phyloP scores from a whole-genome alignment of 2,797 vertebrate species.

The Cottoperca gobio region DNA sequence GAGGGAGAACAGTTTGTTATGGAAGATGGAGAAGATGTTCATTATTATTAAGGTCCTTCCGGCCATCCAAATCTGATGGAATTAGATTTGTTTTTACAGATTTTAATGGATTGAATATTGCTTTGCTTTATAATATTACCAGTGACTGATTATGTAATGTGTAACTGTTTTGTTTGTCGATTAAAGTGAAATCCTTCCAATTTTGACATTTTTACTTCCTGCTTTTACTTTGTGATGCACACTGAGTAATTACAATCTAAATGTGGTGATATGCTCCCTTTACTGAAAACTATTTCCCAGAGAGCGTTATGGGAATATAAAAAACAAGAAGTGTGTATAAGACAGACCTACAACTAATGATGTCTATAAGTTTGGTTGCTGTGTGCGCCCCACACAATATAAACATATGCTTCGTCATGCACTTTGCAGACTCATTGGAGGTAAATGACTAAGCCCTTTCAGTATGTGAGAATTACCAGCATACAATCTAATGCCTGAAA shows the following conservation, averaged over 20 bases:
- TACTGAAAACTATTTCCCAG: conserved; percentile 11
- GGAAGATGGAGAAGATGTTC: conserved; percentile 19
- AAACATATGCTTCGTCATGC: conserved; percentile 49
- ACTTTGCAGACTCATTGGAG: conserved; percentile 30
- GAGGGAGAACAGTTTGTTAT: conserved; percentile 29
- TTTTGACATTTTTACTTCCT: conserved; percentile 6
- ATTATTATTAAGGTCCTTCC: conserved; percentile 26
- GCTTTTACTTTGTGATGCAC: conserved; percentile 3
- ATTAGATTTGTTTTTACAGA: conserved; percentile 36
- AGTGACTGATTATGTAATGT: conserved; percentile 25
- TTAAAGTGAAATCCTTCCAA: not conserved
- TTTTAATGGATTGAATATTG: conserved; percentile 25
- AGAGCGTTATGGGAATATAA: conserved; percentile 30
- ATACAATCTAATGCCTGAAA: conserved; percentile 42
- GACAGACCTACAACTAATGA: conserved; percentile 39
- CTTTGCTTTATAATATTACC: conserved; percentile 17
- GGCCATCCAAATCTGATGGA: conserved; percentile 15
- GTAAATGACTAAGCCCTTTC: conserved; percentile 31
- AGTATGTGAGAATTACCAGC: conserved; percentile 2
- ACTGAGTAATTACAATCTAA: conserved; percentile 18
- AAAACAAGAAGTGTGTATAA: conserved; percentile 30
- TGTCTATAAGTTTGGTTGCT: conserved; percentile 54
- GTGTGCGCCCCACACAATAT: conserved; percentile 42
- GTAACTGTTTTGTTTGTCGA: not conserved
- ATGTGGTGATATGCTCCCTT: not conserved